A percentile compares a stretch with the other conserved stretches of the same genome.
Conservation (phyloP, 2,113 vertebrate genomes). For the Poeciliopsis retropinna region DNA sequence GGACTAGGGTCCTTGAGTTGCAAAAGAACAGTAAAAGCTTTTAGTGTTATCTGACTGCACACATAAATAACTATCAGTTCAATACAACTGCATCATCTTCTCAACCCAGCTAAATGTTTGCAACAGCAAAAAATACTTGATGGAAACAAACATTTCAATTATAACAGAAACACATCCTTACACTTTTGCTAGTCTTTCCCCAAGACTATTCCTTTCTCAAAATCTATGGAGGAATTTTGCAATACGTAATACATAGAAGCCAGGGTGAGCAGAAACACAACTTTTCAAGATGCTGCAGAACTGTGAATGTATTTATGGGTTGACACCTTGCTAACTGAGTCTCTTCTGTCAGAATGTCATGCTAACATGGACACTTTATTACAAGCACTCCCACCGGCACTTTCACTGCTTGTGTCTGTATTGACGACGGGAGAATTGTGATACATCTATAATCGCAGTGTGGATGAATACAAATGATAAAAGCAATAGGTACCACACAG, state of each 20-base stretch:
- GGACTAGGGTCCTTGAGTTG: constrained; percentile 42
- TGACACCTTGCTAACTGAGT: constrained; percentile 55
- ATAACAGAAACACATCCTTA: constrained; percentile 35
- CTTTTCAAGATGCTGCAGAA: constrained; percentile 12
- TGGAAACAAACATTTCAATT: constrained; percentile 62
- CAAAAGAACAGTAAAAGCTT: constrained; percentile 45
- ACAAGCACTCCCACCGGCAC: constrained; percentile 43
- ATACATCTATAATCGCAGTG: constrained; percentile 40
- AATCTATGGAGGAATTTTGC: constrained; percentile 5
- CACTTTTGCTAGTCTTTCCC: constrained; percentile 23
- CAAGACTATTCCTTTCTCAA: constrained; percentile 23
- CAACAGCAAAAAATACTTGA: constrained; percentile 57
- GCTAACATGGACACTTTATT: constrained; percentile 63
- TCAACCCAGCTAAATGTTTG: constrained; percentile 68
- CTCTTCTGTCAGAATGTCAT: constrained; percentile 46
- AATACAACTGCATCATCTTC: constrained; percentile 56
- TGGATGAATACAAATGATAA: constrained; percentile 1
- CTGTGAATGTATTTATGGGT: constrained; percentile 33
- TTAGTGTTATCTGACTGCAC: constrained; percentile 47
- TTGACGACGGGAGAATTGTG: constrained; percentile 39
- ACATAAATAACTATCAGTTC: constrained; percentile 68
- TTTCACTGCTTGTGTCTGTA: constrained; percentile 48
- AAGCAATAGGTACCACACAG: constrained; percentile 4
- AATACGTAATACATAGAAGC: constrained; percentile 20
- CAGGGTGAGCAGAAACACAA: constrained; percentile 27